Evolutionary conservation across 2,113 vertebrate species (phyloP).

Genomic region (Lepisosteus osseus): DNA sequence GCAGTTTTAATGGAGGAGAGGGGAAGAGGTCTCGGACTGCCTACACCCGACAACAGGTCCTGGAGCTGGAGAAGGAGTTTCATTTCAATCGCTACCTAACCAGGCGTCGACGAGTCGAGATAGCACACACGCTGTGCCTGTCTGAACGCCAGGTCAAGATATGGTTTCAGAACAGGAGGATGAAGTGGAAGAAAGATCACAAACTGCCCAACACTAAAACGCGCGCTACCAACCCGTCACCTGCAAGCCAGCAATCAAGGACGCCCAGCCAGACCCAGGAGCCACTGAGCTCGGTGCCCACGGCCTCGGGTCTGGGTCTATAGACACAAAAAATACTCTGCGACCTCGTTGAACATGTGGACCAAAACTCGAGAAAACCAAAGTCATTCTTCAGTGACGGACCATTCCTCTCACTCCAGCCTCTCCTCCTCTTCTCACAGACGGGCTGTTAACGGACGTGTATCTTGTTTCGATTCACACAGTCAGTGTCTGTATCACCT

Average conservation of each 20-base stretch:
- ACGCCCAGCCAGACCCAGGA: constrained; percentile 75
- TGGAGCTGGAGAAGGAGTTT: constrained; percentile 98
- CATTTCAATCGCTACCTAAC: constrained; percentile 99
- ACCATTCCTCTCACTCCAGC: background rate
- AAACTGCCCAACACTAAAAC: constrained; percentile 99
- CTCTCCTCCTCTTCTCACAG: background rate
- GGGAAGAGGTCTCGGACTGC: constrained; percentile 98
- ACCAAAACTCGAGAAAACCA: constrained; percentile 3
- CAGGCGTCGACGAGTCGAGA: constrained; percentile 94
- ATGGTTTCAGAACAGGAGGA: constrained; percentile 97
- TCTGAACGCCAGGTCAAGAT: constrained; percentile 98
- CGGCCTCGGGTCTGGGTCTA: constrained; percentile 77
- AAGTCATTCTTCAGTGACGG: constrained; percentile 18
- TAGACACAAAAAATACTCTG: constrained; percentile 55
- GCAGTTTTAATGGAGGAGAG: constrained; percentile 92
- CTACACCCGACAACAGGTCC: constrained; percentile 97
- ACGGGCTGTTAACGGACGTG: constrained; percentile 3
- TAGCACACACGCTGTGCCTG: constrained; percentile 94
- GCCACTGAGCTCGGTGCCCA: constrained; percentile 78
- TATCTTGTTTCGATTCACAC: background rate
- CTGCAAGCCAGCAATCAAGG: constrained; percentile 73
- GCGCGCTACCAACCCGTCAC: constrained; percentile 83
- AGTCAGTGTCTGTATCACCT: background rate
- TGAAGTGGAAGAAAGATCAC: constrained; percentile 99
- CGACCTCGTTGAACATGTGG: constrained; percentile 39